These are phyloP conservation scores for Rhagoletis zephyria DNA, from an alignment of 1,140 invertebrate genomes.

Conservation along the genomic window DNA sequence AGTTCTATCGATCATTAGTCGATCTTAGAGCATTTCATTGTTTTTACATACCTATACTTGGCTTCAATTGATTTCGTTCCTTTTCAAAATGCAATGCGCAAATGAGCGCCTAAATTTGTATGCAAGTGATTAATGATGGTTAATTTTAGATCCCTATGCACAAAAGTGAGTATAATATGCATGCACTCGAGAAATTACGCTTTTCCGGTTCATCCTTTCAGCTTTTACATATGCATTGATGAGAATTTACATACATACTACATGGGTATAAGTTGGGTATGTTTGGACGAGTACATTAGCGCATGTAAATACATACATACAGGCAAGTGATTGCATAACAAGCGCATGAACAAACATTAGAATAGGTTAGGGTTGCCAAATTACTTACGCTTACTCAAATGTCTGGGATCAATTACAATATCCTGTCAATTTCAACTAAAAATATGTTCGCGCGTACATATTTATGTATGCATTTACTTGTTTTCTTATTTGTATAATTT, in stretches of 20 bases:
- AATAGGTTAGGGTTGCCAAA: conserved; percentile 25
- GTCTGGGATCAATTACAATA: conserved; percentile 34
- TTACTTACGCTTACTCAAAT: not conserved
- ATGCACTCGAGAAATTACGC: not conserved
- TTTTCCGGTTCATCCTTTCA: conserved; percentile 37
- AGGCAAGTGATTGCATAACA: conserved; percentile 1
- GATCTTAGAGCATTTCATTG: conserved; percentile 42
- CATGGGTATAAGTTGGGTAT: too few species aligned
- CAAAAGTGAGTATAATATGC: not conserved
- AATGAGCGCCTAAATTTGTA: conserved; percentile 14
- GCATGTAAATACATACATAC: too few species aligned
- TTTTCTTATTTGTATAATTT: too few species aligned
- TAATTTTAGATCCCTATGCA: conserved; percentile 58
- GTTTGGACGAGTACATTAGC: too few species aligned
- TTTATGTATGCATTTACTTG: too few species aligned
- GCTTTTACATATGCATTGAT: not conserved
- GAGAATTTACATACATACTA: conserved; percentile 33
- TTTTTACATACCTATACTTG: conserved; percentile 60
- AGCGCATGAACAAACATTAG: not conserved
- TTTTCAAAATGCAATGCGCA: not conserved
- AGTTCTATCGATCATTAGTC: conserved; percentile 42
- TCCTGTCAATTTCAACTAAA: conserved; percentile 3
- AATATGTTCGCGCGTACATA: too few species aligned
- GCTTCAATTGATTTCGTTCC: conserved; percentile 4
- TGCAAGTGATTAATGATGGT: conserved; percentile 67